These are phyloP conservation scores for Trilocha varians DNA, from an alignment of 2,888 invertebrate species.

Conservation along the genomic window DNA sequence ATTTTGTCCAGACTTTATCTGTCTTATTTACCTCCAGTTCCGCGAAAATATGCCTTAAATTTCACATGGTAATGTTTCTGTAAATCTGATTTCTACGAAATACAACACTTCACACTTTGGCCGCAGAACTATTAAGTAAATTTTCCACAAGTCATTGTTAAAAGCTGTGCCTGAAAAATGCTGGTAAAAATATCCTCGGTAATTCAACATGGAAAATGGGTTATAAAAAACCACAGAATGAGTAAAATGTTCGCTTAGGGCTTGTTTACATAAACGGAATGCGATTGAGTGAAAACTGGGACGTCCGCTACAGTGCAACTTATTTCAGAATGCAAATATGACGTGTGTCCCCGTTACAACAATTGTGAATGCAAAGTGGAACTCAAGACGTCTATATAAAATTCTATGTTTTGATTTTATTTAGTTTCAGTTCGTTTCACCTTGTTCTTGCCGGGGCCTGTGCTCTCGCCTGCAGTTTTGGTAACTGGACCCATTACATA, in stretches of 20 bases:
- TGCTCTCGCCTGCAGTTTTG: no score
- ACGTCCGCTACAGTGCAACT: conserved; percentile 1
- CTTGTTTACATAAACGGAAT: conserved; percentile 5
- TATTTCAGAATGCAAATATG: conserved; percentile 2
- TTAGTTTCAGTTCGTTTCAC: no score
- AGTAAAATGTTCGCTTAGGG: conserved; percentile 2
- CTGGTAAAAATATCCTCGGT: not conserved
- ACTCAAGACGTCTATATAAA: not conserved
- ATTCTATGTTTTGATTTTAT: not conserved
- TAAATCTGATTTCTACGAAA: no score
- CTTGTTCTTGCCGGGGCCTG: no score
- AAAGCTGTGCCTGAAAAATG: not conserved
- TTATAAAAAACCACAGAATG: not conserved
- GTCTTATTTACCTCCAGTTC: conserved; percentile 31
- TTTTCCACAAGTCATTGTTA: no score
- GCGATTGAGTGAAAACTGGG: conserved; percentile 6
- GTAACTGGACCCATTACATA: no score
- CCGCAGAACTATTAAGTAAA: no score
- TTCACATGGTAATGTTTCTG: not conserved
- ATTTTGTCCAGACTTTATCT: conserved; percentile 33
- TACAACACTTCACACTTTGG: no score
- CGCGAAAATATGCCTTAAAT: conserved; percentile 12
- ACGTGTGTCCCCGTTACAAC: not conserved
- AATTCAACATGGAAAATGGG: not conserved
- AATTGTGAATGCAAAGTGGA: not conserved